Conservation (phyloP, 2,113 vertebrate genomes). For the Rhinopomastus cyanomelas region DNA sequence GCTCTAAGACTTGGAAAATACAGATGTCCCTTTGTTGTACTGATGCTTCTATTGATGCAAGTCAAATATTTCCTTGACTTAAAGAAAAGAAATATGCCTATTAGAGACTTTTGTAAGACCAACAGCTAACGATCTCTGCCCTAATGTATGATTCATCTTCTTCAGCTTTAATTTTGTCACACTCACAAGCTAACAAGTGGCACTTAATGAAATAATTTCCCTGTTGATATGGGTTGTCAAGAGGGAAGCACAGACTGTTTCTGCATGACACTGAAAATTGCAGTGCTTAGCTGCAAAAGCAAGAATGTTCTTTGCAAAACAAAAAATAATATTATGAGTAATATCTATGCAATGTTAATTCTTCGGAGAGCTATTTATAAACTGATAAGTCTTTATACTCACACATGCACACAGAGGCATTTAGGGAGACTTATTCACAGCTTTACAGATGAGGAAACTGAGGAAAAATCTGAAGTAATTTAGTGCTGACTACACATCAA, state of each 20-base stretch:
- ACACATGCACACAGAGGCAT: background rate
- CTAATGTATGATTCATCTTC: constrained; percentile 39
- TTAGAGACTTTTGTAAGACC: constrained; percentile 50
- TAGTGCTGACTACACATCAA: background rate
- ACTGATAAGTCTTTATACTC: background rate
- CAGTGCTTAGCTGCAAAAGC: background rate
- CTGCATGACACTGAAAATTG: background rate
- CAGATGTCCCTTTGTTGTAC: constrained; percentile 18
- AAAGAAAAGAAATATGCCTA: constrained; percentile 31
- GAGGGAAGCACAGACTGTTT: background rate
- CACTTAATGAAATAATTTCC: constrained; percentile 37
- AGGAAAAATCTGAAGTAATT: background rate
- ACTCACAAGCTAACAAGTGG: constrained; percentile 35
- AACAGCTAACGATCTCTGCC: constrained; percentile 45
- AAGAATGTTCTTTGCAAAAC: background rate
- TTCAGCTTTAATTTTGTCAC: constrained; percentile 25
- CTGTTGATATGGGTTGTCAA: background rate
- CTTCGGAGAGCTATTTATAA: background rate
- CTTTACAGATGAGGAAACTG: background rate
- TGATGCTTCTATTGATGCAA: background rate
- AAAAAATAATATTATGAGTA: background rate
- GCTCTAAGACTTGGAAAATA: constrained; percentile 18
- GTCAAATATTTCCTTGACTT: constrained; percentile 38
- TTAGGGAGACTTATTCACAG: background rate
- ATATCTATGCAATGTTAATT: background rate